phyloP scores from a whole-genome alignment of 2,113 vertebrate genomes.

The Andinoacara biseriatus region DNA sequence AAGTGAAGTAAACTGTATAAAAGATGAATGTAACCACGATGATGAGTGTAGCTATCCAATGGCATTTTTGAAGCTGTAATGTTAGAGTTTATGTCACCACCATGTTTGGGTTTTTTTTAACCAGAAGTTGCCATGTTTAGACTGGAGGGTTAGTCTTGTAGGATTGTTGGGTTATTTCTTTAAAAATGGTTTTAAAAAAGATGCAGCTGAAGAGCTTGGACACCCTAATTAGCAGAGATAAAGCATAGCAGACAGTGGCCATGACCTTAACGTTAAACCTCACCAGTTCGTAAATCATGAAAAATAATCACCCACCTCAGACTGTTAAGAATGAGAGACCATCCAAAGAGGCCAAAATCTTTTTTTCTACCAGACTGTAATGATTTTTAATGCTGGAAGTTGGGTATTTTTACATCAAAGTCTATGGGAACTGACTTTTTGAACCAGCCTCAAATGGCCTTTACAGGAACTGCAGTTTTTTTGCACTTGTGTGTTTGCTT shows the following conservation, averaged over 20 bases:
- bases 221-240: too few species aligned
- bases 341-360: background rate
- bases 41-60: too few species aligned
- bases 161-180: too few species aligned
- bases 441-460: background rate
- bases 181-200: too few species aligned
- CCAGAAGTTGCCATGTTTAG: too few species aligned
- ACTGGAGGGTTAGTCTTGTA: too few species aligned
- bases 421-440: background rate
- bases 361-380: background rate
- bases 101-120: too few species aligned
- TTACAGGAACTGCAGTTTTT: background rate
- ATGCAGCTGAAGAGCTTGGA: too few species aligned
- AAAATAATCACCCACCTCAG: too few species aligned
- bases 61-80: too few species aligned
- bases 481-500: background rate
- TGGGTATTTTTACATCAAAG: background rate
- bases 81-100: too few species aligned
- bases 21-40: too few species aligned
- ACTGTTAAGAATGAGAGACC: background rate
- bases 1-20: background rate
- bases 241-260: background rate
- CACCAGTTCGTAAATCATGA: background rate
- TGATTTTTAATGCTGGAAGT: background rate
- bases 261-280: background rate